Conservation (phyloP, 1,140 invertebrate genomes). For the Teleopsis dalmanni region DNA sequence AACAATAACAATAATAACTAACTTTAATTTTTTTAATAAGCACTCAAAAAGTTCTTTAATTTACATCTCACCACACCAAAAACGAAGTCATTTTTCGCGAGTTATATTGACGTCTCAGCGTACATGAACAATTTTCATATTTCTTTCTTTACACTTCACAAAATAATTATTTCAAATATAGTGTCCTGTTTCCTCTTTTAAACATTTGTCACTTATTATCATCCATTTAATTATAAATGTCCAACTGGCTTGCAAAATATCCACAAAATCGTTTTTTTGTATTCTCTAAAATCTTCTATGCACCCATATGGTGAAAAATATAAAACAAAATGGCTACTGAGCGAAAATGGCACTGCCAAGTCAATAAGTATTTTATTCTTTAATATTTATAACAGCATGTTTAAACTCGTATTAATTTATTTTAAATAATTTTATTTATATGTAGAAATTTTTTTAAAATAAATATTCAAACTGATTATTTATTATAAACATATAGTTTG, state of each 20-base stretch:
- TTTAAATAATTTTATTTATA: no score
- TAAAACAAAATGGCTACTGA: slow-evolving; percentile 14
- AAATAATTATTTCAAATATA: slow-evolving; percentile 1
- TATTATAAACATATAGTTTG: no score
- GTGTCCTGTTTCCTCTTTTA: background rate
- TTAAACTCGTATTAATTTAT: background rate
- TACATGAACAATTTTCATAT: background rate
- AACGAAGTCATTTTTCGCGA: slow-evolving; percentile 4
- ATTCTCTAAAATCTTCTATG: slow-evolving; percentile 13
- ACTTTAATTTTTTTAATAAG: background rate
- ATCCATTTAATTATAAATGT: background rate
- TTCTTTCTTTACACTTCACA: background rate
- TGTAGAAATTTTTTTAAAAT: no score
- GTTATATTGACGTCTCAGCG: background rate
- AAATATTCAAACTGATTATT: no score
- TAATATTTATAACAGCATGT: background rate
- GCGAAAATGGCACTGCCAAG: background rate
- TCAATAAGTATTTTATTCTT: background rate
- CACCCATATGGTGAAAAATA: slow-evolving; percentile 13
- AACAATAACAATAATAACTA: background rate
- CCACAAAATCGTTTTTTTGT: background rate
- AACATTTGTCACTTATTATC: background rate
- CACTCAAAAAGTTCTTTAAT: background rate
- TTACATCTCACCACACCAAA: slow-evolving; percentile 5
- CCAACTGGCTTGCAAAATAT: background rate